A percentile compares a stretch with the other conserved stretches of the same genome.
Conservation (phyloP, 1,140 invertebrate genomes). For the Homalodisca vitripennis region DNA sequence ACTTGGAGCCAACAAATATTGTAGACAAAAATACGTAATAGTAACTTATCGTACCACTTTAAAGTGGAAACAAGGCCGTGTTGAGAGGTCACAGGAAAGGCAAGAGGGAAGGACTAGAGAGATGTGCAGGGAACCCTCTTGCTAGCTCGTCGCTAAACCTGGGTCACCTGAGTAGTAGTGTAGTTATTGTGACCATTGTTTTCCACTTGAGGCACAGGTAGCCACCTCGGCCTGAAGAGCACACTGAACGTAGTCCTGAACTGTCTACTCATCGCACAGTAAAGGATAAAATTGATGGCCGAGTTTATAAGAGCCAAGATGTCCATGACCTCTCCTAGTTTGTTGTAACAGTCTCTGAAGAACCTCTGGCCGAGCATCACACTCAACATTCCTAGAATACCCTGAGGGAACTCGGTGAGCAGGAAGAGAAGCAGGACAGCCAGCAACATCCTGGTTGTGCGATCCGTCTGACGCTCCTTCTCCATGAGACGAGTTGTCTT, state of each 20-base stretch:
- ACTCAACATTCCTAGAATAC: constrained; percentile 75
- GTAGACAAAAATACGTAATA: too few species aligned
- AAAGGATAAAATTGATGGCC: constrained; percentile 96
- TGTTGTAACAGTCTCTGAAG: constrained; percentile 72
- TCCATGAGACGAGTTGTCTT: constrained; percentile 53
- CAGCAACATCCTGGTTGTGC: constrained; percentile 91
- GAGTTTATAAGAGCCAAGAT: constrained; percentile 93
- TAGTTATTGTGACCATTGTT: constrained; percentile 53
- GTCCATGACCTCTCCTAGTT: constrained; percentile 80
- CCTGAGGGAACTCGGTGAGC: constrained; percentile 82
- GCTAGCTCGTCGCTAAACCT: constrained; percentile 52
- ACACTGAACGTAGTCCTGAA: constrained; percentile 86
- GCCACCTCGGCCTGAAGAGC: constrained; percentile 63
- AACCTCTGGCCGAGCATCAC: constrained; percentile 69
- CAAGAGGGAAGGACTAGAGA: too few species aligned
- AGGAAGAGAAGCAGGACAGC: constrained; percentile 89
- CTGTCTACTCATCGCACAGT: constrained; percentile 96
- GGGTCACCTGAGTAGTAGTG: constrained; percentile 57
- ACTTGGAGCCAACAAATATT: too few species aligned
- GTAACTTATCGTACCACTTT: too few species aligned
- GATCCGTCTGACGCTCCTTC: constrained; percentile 74
- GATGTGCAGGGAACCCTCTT: constrained; percentile 39
- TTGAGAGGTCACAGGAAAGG: too few species aligned
- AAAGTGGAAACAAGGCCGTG: too few species aligned
- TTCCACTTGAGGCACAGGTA: constrained; percentile 54